phyloP scores from a whole-genome alignment of 1,140 invertebrate genomes.

The Monomorium pharaonis region DNA sequence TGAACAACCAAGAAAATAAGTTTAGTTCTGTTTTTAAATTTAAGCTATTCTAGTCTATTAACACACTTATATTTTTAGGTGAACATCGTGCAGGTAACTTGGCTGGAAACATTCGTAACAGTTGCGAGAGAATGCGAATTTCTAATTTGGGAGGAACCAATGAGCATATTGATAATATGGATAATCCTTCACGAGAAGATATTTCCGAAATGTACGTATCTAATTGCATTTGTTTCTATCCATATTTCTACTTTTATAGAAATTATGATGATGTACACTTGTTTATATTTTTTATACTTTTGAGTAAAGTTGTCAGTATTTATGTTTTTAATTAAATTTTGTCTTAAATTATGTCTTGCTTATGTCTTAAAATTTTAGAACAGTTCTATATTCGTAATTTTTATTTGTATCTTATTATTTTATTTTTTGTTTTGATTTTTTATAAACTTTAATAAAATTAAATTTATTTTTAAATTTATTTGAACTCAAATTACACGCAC shows the following conservation, averaged over 20 bases:
- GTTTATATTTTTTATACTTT: background rate
- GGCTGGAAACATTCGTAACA: slow-evolving; percentile 79
- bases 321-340: no score
- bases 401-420: no score
- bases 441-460: no score
- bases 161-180: slow-evolving; percentile 83
- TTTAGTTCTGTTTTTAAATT: background rate
- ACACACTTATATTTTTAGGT: slow-evolving; percentile 66
- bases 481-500: no score
- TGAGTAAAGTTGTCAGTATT: background rate
- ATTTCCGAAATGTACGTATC: slow-evolving; percentile 83
- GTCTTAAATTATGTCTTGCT: no score
- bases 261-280: background rate
- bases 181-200: slow-evolving; percentile 83
- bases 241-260: background rate
- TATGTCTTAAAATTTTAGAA: no score
- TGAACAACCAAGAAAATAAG: background rate
- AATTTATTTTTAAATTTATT: no score
- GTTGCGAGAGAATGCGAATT: slow-evolving; percentile 81
- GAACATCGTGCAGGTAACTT: slow-evolving; percentile 77
- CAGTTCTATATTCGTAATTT: no score
- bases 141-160: slow-evolving; percentile 76
- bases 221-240: slow-evolving; percentile 13
- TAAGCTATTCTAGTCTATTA: background rate
- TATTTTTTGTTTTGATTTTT: no score